A percentile compares a stretch with the other conserved stretches of the same genome.
phyloP scores from a whole-genome alignment of 2,113 vertebrate species.

The Drymodes brunneopygia region DNA sequence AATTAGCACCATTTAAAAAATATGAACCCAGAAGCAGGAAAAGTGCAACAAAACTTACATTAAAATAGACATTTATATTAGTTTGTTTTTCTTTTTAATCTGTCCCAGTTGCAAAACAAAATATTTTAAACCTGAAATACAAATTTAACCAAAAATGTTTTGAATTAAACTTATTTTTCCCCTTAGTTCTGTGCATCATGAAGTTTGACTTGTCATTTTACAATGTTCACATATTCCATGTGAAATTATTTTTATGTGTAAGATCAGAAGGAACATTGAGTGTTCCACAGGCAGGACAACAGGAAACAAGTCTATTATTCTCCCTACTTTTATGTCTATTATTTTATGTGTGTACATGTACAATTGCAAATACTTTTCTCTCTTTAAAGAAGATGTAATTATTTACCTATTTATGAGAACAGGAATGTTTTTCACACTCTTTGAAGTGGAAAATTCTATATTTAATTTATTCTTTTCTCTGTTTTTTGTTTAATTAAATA shows the following conservation, averaged over 20 bases:
- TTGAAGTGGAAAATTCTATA: neutral
- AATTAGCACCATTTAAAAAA: neutral
- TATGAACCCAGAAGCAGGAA: neutral
- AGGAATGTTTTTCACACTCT: neutral
- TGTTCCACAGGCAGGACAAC: neutral
- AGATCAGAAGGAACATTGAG: neutral
- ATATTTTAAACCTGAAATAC: neutral
- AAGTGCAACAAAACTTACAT: neutral
- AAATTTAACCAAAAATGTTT: neutral
- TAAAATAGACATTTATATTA: neutral
- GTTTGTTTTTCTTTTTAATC: neutral
- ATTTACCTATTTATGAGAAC: neutral
- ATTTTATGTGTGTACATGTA: neutral
- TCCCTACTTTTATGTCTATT: neutral
- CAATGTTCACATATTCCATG: neutral
- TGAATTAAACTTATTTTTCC: neutral
- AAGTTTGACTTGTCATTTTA: neutral
- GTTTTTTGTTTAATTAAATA: neutral
- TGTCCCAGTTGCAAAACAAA: neutral
- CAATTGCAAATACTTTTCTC: neutral
- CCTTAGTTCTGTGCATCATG: neutral
- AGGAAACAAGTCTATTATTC: neutral
- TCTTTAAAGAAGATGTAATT: neutral
- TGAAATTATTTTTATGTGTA: neutral
- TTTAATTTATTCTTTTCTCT: neutral